These are phyloP conservation scores for Sapayoa aenigma DNA, from an alignment of 2,113 vertebrate genomes.

Conservation along the genomic window DNA sequence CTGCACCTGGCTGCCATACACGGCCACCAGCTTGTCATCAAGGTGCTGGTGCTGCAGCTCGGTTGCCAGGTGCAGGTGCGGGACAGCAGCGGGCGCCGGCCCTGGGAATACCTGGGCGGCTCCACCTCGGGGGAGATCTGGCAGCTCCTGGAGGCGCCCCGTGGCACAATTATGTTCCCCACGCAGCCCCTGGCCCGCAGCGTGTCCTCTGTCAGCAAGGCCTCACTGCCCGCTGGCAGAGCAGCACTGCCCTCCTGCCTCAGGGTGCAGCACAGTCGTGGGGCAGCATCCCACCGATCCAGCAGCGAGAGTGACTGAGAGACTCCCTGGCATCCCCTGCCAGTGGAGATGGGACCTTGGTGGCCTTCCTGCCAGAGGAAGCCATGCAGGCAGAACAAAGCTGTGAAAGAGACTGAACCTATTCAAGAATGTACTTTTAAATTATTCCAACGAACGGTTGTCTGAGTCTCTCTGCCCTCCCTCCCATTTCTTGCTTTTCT, in stretches of 20 bases:
- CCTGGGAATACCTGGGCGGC: conserved; percentile 87
- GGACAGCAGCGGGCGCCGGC: conserved; percentile 83
- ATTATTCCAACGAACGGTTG: neutral
- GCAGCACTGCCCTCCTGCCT: conserved; percentile 70
- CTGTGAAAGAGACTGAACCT: conserved; percentile 27
- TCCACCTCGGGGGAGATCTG: conserved; percentile 76
- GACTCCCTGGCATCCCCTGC: neutral
- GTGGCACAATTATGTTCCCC: conserved; percentile 71
- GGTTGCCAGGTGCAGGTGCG: conserved; percentile 78
- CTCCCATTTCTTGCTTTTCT: neutral
- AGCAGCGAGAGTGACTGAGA: neutral
- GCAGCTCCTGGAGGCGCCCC: conserved; percentile 83
- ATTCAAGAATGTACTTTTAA: neutral
- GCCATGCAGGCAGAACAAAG: neutral
- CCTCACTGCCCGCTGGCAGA: conserved; percentile 52
- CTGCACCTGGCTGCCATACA: conserved; percentile 92
- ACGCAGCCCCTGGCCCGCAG: conserved; percentile 44
- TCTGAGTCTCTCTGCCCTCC: neutral
- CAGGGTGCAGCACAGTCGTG: conserved; percentile 47
- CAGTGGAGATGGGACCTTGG: neutral
- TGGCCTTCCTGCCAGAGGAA: neutral
- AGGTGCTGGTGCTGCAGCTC: conserved; percentile 84
- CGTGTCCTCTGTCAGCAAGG: neutral
- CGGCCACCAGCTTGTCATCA: conserved; percentile 80
- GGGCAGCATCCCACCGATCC: neutral